Conservation (phyloP, 2,113 vertebrate genomes). For the western clawed frog (Xenopus tropicalis) region UCB_Xtro_10.0 CM004443.2:188619501-188620000, state of each 20-base stretch:
- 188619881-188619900: too few species aligned
- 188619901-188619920: too few species aligned
- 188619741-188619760: conserved; percentile 32
- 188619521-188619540: too few species aligned
- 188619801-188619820: neutral
- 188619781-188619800: neutral
- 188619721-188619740: conserved; percentile 34
- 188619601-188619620: conserved; percentile 21
- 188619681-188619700: conserved; percentile 19
- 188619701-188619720: conserved; percentile 23
- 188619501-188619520: too few species aligned
- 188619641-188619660: conserved; percentile 24
- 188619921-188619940: too few species aligned
- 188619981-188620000: too few species aligned
- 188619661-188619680: conserved; percentile 5
- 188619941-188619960: too few species aligned
- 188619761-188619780: conserved; percentile 16
- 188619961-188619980: too few species aligned
- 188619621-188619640: conserved; percentile 19
- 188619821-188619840: neutral
- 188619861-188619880: too few species aligned
- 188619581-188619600: conserved; percentile 12
- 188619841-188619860: neutral
- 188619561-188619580: conserved; percentile 4
- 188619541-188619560: too few species aligned